Conservation (phyloP, 2,888 invertebrate species). For the Sminthurinus aureus region DNA sequence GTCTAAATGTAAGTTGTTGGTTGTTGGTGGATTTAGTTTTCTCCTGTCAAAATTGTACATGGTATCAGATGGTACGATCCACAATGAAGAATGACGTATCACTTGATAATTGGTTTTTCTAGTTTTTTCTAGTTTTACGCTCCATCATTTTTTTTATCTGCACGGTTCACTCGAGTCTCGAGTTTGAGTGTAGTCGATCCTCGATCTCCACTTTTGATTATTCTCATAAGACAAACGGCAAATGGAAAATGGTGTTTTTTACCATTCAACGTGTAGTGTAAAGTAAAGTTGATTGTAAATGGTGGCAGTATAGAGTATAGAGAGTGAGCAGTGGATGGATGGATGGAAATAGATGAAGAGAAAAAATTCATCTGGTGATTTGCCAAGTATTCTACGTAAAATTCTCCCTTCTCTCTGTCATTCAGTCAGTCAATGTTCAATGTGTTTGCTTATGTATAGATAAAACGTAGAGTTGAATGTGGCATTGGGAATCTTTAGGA, state of each 20-base stretch:
- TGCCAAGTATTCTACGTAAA: not conserved
- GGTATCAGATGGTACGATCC: not conserved
- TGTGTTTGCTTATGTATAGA: not conserved
- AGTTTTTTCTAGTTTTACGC: not conserved
- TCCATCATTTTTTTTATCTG: not conserved
- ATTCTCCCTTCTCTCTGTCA: not conserved
- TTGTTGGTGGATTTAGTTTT: not conserved
- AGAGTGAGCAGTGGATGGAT: not conserved
- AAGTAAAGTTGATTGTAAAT: too few species aligned
- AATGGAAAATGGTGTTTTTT: too few species aligned
- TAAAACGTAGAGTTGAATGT: too few species aligned
- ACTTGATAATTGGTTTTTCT: slow-evolving; percentile 10
- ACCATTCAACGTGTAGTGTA: too few species aligned
- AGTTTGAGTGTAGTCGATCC: too few species aligned
- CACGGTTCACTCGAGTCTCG: not conserved
- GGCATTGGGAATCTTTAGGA: too few species aligned
- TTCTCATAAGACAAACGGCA: too few species aligned
- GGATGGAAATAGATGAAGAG: too few species aligned
- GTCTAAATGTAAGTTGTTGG: too few species aligned
- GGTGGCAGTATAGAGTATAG: too few species aligned
- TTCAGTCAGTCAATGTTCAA: too few species aligned
- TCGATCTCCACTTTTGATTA: too few species aligned
- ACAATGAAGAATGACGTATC: not conserved
- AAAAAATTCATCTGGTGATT: not conserved
- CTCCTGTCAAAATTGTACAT: not conserved